phyloP scores from a whole-genome alignment of 2,888 invertebrate species.

The Ormyrus pomaceus region DNA sequence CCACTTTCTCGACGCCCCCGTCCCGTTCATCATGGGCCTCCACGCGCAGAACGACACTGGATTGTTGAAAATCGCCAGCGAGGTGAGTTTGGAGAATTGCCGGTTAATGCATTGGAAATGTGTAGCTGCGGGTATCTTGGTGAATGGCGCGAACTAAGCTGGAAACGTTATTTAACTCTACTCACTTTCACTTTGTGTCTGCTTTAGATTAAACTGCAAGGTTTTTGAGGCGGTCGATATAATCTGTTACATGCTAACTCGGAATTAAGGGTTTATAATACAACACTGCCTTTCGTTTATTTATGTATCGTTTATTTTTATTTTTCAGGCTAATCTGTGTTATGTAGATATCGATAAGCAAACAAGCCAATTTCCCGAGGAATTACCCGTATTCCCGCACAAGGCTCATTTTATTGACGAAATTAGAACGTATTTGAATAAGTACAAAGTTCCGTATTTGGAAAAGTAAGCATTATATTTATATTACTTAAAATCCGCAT shows the following conservation, averaged over 20 bases:
- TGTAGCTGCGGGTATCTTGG: too few relatives aligned
- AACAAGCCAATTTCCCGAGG: conserved; percentile 95
- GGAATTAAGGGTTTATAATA: too few relatives aligned
- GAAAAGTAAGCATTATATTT: conserved; percentile 70
- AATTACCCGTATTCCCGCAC: conserved; percentile 95
- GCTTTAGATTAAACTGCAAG: too few relatives aligned
- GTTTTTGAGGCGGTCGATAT: too few relatives aligned
- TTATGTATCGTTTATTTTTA: conserved; percentile 7
- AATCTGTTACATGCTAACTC: too few relatives aligned
- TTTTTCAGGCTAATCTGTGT: conserved; percentile 89
- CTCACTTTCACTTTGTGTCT: too few relatives aligned
- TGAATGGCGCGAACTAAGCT: too few relatives aligned
- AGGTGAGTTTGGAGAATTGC: conserved; percentile 66
- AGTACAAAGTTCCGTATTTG: conserved; percentile 77
- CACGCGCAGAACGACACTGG: conserved; percentile 76
- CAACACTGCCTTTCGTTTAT: too few relatives aligned
- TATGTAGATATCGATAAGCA: conserved; percentile 97
- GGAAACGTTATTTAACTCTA: too few relatives aligned
- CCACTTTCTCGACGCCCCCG: conserved; percentile 98
- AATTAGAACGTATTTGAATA: conserved; percentile 81
- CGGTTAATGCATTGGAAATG: too few relatives aligned
- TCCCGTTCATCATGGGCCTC: conserved; percentile 98
- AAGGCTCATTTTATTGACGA: conserved; percentile 91
- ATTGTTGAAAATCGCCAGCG: conserved; percentile 75
- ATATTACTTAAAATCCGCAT: background rate